These are phyloP conservation scores for Rhea pennata DNA, from an alignment of 2,113 vertebrate species.

Conservation along the genomic window DNA sequence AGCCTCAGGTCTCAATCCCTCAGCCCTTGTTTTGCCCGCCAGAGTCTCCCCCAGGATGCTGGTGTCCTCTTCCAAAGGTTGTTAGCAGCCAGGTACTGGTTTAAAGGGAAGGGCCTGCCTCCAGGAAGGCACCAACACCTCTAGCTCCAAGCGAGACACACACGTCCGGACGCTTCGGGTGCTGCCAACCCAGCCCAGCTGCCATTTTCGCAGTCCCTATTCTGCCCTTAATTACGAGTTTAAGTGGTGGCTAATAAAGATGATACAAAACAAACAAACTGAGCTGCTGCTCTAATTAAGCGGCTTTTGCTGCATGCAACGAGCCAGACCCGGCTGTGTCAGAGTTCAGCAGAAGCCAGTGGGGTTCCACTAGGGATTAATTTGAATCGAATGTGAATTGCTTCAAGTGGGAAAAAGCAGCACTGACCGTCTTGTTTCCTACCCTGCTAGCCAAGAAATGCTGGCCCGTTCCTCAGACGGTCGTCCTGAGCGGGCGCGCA, in stretches of 20 bases:
- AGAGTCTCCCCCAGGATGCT: neutral
- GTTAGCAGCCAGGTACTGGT: neutral
- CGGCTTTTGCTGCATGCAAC: neutral
- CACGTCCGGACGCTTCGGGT: neutral
- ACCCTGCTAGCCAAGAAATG: neutral
- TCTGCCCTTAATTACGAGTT: conserved; percentile 24
- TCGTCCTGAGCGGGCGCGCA: neutral
- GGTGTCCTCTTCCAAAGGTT: neutral
- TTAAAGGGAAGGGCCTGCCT: neutral
- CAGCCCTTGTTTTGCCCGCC: neutral
- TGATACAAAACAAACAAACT: conserved; percentile 60
- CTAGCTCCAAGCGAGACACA: neutral
- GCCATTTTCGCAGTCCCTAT: neutral
- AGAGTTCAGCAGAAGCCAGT: conserved; percentile 21
- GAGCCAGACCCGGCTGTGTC: conserved; percentile 40
- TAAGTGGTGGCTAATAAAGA: conserved; percentile 49
- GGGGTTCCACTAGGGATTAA: neutral
- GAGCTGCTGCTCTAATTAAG: conserved; percentile 60
- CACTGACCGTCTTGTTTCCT: neutral
- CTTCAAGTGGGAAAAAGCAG: neutral
- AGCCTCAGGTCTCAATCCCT: neutral
- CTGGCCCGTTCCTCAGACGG: neutral
- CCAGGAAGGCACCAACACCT: neutral
- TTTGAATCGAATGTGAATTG: neutral
- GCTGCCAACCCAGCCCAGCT: neutral